Percentiles rank a stretch among this genome's conserved stretches.
These are phyloP conservation scores for Heliothis subflexa DNA, from an alignment of 1,140 invertebrate species.

Conservation along the genomic window DNA sequence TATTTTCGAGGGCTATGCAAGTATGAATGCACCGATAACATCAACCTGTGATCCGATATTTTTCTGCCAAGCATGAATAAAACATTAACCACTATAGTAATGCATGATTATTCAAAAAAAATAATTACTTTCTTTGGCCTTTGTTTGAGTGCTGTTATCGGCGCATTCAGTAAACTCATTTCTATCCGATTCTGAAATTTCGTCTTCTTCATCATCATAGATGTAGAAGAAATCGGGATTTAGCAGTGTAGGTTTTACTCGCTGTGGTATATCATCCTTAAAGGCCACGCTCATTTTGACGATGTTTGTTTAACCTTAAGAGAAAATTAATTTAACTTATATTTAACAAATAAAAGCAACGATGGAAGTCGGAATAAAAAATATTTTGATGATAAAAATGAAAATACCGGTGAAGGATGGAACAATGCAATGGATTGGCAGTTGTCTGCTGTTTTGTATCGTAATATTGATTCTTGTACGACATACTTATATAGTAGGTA, in stretches of 20 bases:
- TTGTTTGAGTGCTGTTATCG: constrained; percentile 61
- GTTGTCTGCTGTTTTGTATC: too few species aligned
- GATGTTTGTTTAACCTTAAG: constrained; percentile 4
- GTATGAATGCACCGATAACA: too few species aligned
- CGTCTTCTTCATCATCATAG: not conserved
- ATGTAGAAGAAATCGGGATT: not conserved
- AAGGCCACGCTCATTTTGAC: constrained; percentile 11
- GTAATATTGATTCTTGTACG: too few species aligned
- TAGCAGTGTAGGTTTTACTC: not conserved
- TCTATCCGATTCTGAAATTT: not conserved
- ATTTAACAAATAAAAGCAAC: not conserved
- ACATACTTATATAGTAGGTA: too few species aligned
- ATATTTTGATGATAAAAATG: too few species aligned
- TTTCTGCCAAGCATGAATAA: not conserved
- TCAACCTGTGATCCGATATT: too few species aligned
- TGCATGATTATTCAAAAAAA: not conserved
- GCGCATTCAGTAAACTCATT: constrained; percentile 1
- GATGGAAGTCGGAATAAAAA: too few species aligned
- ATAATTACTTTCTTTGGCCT: constrained; percentile 30
- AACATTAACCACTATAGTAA: too few species aligned
- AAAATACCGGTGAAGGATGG: too few species aligned
- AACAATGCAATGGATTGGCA: too few species aligned
- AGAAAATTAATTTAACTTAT: not conserved
- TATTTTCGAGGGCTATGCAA: too few species aligned
- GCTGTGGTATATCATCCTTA: not conserved